These are phyloP conservation scores for Drosophila nannoptera DNA, from an alignment of 1,140 invertebrate species.

Conservation along the genomic window DNA sequence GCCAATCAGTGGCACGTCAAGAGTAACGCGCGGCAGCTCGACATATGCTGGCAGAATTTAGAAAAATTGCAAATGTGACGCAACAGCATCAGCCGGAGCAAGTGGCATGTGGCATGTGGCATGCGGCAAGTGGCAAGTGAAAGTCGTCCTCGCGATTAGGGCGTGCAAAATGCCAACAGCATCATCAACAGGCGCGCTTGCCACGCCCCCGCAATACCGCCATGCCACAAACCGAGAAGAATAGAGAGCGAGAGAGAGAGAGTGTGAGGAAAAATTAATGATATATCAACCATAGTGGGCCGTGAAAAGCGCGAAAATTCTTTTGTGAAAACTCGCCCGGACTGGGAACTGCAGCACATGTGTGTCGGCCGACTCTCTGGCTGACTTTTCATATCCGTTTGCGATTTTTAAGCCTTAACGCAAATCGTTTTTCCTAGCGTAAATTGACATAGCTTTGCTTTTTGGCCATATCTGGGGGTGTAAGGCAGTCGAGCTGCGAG, in stretches of 20 bases:
- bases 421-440: conserved; percentile 54
- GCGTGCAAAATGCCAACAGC: conserved; percentile 66
- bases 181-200: conserved; percentile 39
- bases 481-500: neutral
- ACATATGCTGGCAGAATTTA: conserved; percentile 69
- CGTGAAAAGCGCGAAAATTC: conserved; percentile 41
- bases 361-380: conserved; percentile 33
- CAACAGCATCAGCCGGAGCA: conserved; percentile 32
- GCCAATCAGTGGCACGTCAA: conserved; percentile 68
- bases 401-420: conserved; percentile 62
- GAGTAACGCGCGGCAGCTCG: conserved; percentile 43
- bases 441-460: conserved; percentile 75
- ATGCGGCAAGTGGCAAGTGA: conserved; percentile 35
- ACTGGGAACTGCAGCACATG: conserved; percentile 64
- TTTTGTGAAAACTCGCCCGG: neutral
- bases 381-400: conserved; percentile 67
- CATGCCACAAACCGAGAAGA: neutral
- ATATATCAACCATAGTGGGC: conserved; percentile 57
- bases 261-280: conserved; percentile 54
- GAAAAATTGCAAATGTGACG: conserved; percentile 65
- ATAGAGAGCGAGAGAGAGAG: too few relatives aligned
- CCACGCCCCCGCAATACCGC: conserved; percentile 29
- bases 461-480: conserved; percentile 21
- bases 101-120: conserved; percentile 3
- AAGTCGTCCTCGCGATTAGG: conserved; percentile 69